Base-by-base conservation (phyloP, 2,113 vertebrate genomes). In the Nesogale talazaci region DNA sequence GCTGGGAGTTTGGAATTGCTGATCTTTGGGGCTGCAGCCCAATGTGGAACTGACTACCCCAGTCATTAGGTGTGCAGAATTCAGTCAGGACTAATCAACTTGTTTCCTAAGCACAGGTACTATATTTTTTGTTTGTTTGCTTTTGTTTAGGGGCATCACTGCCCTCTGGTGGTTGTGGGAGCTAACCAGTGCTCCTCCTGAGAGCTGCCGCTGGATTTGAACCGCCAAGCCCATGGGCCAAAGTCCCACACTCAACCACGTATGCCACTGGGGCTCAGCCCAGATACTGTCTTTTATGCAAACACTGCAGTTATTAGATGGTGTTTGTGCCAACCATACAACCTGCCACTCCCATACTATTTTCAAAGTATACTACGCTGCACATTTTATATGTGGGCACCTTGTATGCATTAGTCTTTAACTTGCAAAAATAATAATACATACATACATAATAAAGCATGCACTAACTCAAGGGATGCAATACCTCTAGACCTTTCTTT, bases 41-140 rank as follows among this genome's bases (percentile, higher is more conserved):
- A 52, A 52, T 52, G 46, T 52, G 46, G 10, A 52, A 52, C 46
- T 10, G 46, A 52, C 46, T 52, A 52, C 46, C 46, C 46, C 7
- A 36, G n/a, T 67, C 65, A 74, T 79, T 40, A 83, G 34, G 78
- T n/a, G 79, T 22, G 86, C n/a, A 69, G 34, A 93, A 79, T 67
- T 87, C 11, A 16, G 59, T 40, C 84, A 42, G 14, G 86, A 79
- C 59, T 34, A 57, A 83, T 40, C 46, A 42, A 16, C 38, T 56
- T 87, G 56, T 84, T 34, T 36, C 83, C 83, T 67, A 69, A 93
- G 27, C 70, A 80, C 22, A 63, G 75, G 52, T 52, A 36, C 34
- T 63, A 14, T 69, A 69, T 69, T 31, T 69, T n/a, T 31, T 15
- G 27, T n/a, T n/a, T n/a, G n/a, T n/a, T n/a, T n/a, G n/a, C n/a